Conservation (phyloP, 2,888 invertebrate genomes). For the Trichacis sp. region DNA sequence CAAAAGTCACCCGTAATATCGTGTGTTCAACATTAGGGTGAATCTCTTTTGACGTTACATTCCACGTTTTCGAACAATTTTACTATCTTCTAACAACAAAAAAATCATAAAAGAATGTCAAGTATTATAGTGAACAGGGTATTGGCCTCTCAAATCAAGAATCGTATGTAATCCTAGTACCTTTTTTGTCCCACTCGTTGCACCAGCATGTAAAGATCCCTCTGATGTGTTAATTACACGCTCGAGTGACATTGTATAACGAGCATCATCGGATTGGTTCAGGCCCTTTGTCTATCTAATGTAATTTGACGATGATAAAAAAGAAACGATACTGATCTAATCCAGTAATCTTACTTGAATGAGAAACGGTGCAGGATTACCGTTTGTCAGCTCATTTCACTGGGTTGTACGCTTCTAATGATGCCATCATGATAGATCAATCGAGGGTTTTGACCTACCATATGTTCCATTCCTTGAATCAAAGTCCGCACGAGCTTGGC, state of each 20-base stretch:
- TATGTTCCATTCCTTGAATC: slow-evolving; percentile 2
- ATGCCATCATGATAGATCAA: slow-evolving; percentile 8
- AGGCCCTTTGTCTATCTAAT: slow-evolving; percentile 10
- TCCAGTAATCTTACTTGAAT: slow-evolving; percentile 14
- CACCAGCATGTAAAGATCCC: slow-evolving; percentile 1
- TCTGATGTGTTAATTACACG: slow-evolving; percentile 8
- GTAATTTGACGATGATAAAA: slow-evolving; percentile 17
- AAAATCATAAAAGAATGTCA: background rate
- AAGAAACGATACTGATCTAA: slow-evolving; percentile 18
- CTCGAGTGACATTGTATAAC: background rate
- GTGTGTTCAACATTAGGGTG: slow-evolving; percentile 36
- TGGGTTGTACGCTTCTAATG: background rate
- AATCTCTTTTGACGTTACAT: slow-evolving; percentile 13
- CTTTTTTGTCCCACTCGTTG: background rate
- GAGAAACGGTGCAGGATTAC: background rate
- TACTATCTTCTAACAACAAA: background rate
- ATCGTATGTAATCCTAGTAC: background rate
- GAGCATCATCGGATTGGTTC: background rate
- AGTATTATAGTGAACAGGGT: background rate
- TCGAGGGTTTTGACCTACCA: slow-evolving; percentile 6
- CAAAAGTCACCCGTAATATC: background rate
- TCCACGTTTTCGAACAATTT: background rate
- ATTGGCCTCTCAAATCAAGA: background rate
- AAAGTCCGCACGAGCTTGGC: too few species aligned
- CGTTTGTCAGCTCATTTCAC: background rate